phyloP scores from a whole-genome alignment of 2,888 invertebrate species.

The Nomada ruficornis region DNA sequence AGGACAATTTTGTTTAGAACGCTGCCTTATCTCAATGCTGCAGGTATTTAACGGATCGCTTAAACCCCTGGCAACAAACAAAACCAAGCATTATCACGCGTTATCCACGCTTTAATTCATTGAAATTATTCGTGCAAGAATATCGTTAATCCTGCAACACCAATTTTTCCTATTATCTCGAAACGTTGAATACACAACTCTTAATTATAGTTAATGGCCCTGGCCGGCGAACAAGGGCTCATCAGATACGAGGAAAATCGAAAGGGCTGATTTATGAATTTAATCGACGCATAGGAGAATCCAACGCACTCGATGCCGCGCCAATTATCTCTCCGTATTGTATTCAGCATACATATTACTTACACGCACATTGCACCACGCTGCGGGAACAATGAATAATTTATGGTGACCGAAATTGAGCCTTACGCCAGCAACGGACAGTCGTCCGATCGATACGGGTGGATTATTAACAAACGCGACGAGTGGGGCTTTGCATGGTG shows the following conservation, averaged over 20 bases:
- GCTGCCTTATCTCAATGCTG: slow-evolving; percentile 22
- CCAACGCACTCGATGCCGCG: slow-evolving; percentile 13
- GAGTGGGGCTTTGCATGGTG: slow-evolving; percentile 24
- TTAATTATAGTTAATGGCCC: background rate
- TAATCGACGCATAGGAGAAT: slow-evolving; percentile 29
- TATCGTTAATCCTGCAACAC: background rate
- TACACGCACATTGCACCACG: slow-evolving; percentile 30
- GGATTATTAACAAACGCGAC: slow-evolving; percentile 55
- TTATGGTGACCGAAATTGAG: slow-evolving; percentile 61
- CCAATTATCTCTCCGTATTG: slow-evolving; percentile 52
- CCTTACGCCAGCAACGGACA: slow-evolving; percentile 41
- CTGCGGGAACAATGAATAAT: slow-evolving; percentile 60
- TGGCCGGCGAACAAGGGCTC: background rate
- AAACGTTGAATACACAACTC: too few species aligned
- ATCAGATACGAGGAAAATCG: background rate
- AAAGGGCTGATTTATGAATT: slow-evolving; percentile 25
- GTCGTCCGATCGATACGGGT: slow-evolving; percentile 42
- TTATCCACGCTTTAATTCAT: too few species aligned
- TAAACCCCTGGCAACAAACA: background rate
- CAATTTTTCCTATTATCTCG: too few species aligned
- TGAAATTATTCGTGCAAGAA: background rate
- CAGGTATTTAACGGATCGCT: slow-evolving; percentile 8
- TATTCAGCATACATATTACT: slow-evolving; percentile 55
- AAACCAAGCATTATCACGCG: background rate
- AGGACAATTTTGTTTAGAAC: slow-evolving; percentile 32